phyloP scores from a whole-genome alignment of 2,797 vertebrate genomes.

The Siniperca scherzeri region DNA sequence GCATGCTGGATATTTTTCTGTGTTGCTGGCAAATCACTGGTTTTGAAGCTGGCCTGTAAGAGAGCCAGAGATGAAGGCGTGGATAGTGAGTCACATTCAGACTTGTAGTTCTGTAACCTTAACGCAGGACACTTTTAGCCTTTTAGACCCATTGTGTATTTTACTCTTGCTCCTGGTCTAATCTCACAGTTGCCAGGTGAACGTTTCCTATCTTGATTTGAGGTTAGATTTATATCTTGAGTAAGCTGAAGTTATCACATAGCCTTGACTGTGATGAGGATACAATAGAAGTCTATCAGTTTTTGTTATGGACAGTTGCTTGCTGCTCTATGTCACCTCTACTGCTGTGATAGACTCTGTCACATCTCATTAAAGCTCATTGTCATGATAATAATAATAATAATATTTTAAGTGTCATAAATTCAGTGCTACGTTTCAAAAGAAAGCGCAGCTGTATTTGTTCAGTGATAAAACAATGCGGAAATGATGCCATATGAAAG shows the following conservation, averaged over 20 bases:
- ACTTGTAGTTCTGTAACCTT: conserved; percentile 39
- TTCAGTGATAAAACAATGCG: conserved; percentile 50
- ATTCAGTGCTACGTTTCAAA: conserved; percentile 32
- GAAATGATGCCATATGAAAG: conserved; percentile 45
- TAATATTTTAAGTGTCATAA: conserved; percentile 42
- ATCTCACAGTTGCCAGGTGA: conserved; percentile 68
- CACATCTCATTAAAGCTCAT: conserved; percentile 29
- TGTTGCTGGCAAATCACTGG: conserved; percentile 11
- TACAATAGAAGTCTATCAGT: conserved; percentile 38
- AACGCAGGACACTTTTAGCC: conserved; percentile 39
- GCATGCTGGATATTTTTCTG: conserved; percentile 4
- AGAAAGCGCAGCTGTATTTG: conserved; percentile 50
- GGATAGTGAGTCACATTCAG: conserved; percentile 49
- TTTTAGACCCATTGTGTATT: conserved; percentile 61
- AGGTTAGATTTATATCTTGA: conserved; percentile 67
- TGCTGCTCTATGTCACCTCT: conserved; percentile 46
- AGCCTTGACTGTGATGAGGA: conserved; percentile 38
- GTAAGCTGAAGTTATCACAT: conserved; percentile 60
- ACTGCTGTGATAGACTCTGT: conserved; percentile 19
- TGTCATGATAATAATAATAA: conserved; percentile 34
- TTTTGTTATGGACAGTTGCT: conserved; percentile 28
- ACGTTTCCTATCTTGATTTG: conserved; percentile 65
- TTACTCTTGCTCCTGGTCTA: conserved; percentile 55
- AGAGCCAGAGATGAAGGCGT: conserved; percentile 44
- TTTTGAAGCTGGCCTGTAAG: conserved; percentile 39